Percentiles rank a stretch among this genome's conserved stretches.
Conservation (phyloP, 1,140 invertebrate species). For the Chionoecetes opilio region DNA sequence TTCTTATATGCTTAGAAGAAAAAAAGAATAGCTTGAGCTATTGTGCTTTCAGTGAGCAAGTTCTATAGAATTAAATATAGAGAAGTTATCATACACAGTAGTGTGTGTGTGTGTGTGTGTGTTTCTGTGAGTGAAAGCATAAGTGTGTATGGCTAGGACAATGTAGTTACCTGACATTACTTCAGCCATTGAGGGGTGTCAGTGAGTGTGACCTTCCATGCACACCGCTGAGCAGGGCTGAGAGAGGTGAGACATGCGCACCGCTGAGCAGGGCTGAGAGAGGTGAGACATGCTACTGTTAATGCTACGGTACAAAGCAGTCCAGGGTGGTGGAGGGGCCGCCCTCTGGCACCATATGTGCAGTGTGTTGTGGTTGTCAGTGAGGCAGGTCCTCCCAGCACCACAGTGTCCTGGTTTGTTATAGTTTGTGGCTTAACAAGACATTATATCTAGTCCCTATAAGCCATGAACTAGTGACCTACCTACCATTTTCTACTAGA, state of each 20-base stretch:
- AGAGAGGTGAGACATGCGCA: conserved; percentile 39
- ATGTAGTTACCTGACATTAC: conserved; percentile 66
- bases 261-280: conserved; percentile 54
- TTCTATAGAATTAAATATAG: conserved; percentile 53
- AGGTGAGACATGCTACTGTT: conserved; percentile 64
- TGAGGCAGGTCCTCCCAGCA: conserved; percentile 74
- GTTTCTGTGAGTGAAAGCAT: not conserved
- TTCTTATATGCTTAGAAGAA: conserved; percentile 76
- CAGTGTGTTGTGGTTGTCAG: conserved; percentile 71
- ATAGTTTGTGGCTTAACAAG: conserved; percentile 70
- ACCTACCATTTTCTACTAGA: conserved; percentile 78
- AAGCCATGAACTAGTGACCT: conserved; percentile 67
- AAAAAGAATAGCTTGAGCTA: conserved; percentile 73
- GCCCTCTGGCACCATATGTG: conserved; percentile 63
- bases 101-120: not conserved
- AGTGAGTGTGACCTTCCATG: conserved; percentile 39
- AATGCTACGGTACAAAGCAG: conserved; percentile 75
- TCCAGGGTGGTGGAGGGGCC: conserved; percentile 69
- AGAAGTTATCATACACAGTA: not conserved
- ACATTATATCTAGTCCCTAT: conserved; percentile 72
- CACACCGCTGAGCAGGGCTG: conserved; percentile 57
- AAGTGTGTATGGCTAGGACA: not conserved
- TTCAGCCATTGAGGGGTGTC: conserved; percentile 67
- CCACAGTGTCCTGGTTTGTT: conserved; percentile 73
- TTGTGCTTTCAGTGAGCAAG: conserved; percentile 77